Conservation (phyloP, 1,140 invertebrate genomes). For the Dufourea novaeangliae region DNA sequence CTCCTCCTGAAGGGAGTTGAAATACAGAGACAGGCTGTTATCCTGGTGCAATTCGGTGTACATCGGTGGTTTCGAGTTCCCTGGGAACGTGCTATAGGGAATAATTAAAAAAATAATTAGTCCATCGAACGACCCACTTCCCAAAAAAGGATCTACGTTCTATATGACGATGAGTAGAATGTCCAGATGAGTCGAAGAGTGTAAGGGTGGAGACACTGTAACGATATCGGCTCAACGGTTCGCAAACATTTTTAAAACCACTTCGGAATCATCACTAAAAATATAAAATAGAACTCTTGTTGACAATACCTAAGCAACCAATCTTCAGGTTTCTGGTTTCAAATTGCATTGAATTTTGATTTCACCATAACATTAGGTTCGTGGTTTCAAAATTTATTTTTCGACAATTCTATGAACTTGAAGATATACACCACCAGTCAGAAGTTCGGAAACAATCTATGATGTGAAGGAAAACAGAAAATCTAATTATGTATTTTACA, state of each 20-base stretch:
- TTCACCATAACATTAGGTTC: too few species aligned
- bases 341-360: too few species aligned
- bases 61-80: slow-evolving; percentile 83
- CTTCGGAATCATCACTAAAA: too few species aligned
- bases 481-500: too few species aligned
- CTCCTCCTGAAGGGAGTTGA: slow-evolving; percentile 87
- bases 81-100: slow-evolving; percentile 63
- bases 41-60: slow-evolving; percentile 85
- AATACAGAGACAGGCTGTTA: slow-evolving; percentile 87
- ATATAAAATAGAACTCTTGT: too few species aligned
- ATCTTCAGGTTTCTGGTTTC: too few species aligned
- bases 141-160: not conserved
- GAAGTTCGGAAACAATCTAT: too few species aligned
- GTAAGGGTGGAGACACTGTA: not conserved
- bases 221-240: slow-evolving; percentile 15
- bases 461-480: too few species aligned
- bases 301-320: too few species aligned
- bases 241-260: not conserved
- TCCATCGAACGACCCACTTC: not conserved
- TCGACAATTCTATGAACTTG: too few species aligned
- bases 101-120: slow-evolving; percentile 40
- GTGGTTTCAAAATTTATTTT: too few species aligned
- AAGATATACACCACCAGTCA: too few species aligned
- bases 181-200: not conserved
- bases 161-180: slow-evolving; percentile 3